Percentiles rank a stretch among this genome's conserved stretches.
Evolutionary conservation across 2,888 invertebrate genomes (phyloP).

Genomic region (Rotaria socialis): DNA sequence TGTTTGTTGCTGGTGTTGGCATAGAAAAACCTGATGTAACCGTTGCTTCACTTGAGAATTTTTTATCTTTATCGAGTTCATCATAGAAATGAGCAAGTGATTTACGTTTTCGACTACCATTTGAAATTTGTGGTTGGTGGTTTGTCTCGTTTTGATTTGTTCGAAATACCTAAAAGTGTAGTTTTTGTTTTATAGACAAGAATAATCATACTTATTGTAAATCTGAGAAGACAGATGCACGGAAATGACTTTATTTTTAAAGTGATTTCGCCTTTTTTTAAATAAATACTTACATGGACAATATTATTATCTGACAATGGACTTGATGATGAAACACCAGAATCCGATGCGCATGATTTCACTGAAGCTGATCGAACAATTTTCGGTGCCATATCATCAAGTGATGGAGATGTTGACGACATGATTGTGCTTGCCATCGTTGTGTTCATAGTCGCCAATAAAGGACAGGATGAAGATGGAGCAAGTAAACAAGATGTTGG

Average conservation of each 20-base stretch:
- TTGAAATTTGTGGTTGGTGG: neutral
- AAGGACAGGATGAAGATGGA: neutral
- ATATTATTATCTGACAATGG: slow-evolving; percentile 38
- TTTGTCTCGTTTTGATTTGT: neutral
- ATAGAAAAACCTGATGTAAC: neutral
- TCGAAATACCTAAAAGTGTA: neutral
- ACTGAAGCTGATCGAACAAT: slow-evolving; percentile 37
- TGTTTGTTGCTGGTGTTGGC: neutral
- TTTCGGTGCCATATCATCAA: slow-evolving; percentile 8
- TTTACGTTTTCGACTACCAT: slow-evolving; percentile 29
- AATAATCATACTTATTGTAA: neutral
- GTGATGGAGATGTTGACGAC: slow-evolving; percentile 10
- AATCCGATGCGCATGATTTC: slow-evolving; percentile 38
- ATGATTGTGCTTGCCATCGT: neutral
- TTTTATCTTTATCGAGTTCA: neutral
- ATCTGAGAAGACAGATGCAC: neutral
- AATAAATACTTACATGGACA: slow-evolving; percentile 8
- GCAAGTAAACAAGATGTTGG: neutral
- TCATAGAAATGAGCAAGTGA: neutral
- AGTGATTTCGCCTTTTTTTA: too few relatives aligned
- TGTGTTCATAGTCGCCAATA: neutral
- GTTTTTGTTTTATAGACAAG: neutral
- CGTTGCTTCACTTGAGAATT: neutral
- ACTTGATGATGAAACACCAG: slow-evolving; percentile 34
- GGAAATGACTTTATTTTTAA: too few relatives aligned